Conservation (phyloP, 2,888 invertebrate genomes). For the Dioctria linearis region DNA sequence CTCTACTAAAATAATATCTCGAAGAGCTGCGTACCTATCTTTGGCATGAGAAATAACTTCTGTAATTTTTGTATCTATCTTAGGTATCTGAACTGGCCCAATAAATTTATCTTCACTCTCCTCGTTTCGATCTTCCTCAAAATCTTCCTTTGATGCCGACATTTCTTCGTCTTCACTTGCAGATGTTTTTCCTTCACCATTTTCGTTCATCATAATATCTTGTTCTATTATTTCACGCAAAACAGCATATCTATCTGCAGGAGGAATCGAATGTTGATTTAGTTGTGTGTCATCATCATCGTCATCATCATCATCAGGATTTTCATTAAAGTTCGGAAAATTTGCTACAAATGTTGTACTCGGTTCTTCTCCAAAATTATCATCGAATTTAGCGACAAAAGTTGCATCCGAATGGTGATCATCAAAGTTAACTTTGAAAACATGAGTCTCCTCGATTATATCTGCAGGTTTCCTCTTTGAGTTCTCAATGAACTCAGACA, state of each 20-base stretch:
- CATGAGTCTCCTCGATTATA: slow-evolving; percentile 60
- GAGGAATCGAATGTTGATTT: slow-evolving; percentile 68
- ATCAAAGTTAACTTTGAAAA: slow-evolving; percentile 69
- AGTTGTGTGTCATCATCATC: slow-evolving; percentile 58
- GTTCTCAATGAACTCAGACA: slow-evolving; percentile 76
- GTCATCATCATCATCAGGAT: slow-evolving; percentile 54
- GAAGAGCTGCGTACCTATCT: slow-evolving; percentile 86
- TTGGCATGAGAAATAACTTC: slow-evolving; percentile 72
- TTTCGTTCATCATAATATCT: slow-evolving; percentile 72
- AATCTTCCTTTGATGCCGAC: slow-evolving; percentile 13
- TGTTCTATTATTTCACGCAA: slow-evolving; percentile 89
- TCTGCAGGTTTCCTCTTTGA: slow-evolving; percentile 63
- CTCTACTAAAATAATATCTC: slow-evolving; percentile 82
- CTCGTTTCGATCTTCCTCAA: slow-evolving; percentile 6
- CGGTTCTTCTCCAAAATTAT: slow-evolving; percentile 74
- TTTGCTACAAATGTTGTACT: slow-evolving; percentile 76
- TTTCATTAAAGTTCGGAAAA: slow-evolving; percentile 75
- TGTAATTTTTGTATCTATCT: slow-evolving; percentile 72
- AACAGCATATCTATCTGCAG: slow-evolving; percentile 88
- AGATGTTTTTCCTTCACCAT: slow-evolving; percentile 61
- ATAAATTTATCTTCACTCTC: slow-evolving; percentile 66
- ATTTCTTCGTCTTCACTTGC: slow-evolving; percentile 55
- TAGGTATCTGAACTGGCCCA: slow-evolving; percentile 63
- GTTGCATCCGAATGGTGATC: slow-evolving; percentile 68
- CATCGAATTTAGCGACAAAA: slow-evolving; percentile 77